These are phyloP conservation scores for Gnathonemus longibarbis DNA, from an alignment of 2,113 vertebrate species.

Conservation along the genomic window DNA sequence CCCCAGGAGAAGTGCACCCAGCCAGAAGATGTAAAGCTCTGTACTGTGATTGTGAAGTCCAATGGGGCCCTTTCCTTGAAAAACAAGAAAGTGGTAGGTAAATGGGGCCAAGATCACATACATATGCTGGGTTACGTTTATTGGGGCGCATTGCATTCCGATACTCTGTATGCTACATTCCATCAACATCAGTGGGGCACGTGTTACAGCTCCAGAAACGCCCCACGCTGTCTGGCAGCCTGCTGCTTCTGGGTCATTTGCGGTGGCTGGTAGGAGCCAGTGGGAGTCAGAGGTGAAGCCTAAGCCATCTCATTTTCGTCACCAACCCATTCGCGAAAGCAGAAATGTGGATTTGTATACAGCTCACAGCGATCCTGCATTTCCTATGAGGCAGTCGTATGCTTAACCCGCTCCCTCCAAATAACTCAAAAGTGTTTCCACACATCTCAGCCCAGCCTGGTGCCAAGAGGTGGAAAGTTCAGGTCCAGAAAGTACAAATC, in stretches of 20 bases:
- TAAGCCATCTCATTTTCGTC: background rate
- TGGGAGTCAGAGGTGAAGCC: background rate
- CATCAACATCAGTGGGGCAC: background rate
- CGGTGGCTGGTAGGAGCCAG: background rate
- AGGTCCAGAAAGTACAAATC: too few species aligned
- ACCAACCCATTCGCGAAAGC: background rate
- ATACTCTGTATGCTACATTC: background rate
- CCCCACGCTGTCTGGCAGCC: background rate
- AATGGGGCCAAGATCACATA: constrained; percentile 12
- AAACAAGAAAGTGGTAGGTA: constrained; percentile 93
- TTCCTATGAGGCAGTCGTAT: background rate
- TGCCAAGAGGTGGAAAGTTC: background rate
- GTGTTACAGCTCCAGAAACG: background rate
- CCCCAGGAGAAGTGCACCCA: constrained; percentile 91
- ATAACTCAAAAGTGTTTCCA: background rate
- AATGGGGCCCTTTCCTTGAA: constrained; percentile 91
- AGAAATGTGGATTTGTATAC: background rate
- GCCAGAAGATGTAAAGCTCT: constrained; percentile 94
- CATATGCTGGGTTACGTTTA: background rate
- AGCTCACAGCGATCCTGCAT: background rate
- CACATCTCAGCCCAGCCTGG: background rate
- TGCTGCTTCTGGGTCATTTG: background rate
- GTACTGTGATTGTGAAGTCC: constrained; percentile 90
- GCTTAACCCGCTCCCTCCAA: background rate
- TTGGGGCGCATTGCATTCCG: background rate